A percentile compares a stretch with the other conserved stretches of the same genome.
Conservation (phyloP, 2,113 vertebrate species). For the Hystrix brachyura region DNA sequence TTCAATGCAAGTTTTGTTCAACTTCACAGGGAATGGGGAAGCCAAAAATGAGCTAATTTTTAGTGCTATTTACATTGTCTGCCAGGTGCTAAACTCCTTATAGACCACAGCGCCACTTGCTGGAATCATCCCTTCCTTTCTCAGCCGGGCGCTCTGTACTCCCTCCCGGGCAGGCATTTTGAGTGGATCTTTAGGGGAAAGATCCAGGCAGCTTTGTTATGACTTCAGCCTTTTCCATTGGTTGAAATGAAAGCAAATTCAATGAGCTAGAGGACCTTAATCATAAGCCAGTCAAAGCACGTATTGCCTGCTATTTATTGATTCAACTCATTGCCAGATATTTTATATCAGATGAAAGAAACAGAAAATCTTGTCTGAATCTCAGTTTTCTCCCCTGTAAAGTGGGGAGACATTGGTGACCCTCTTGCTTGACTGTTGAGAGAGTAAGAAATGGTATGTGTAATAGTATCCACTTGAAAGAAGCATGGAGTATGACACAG, state of each 20-base stretch:
- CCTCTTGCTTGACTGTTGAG: neutral
- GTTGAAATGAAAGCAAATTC: slow-evolving; percentile 6
- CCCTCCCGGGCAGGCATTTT: slow-evolving; percentile 66
- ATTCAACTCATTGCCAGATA: neutral
- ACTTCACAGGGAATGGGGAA: slow-evolving; percentile 54
- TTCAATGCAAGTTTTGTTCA: slow-evolving; percentile 65
- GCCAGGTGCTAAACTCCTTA: slow-evolving; percentile 79
- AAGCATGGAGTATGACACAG: neutral
- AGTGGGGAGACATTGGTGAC: neutral
- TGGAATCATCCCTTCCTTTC: slow-evolving; percentile 72
- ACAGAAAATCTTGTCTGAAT: neutral
- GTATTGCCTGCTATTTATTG: neutral
- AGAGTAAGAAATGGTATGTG: neutral
- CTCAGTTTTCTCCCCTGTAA: neutral
- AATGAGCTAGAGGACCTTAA: neutral
- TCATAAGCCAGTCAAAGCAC: neutral
- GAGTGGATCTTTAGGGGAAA: slow-evolving; percentile 63
- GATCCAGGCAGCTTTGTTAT: slow-evolving; percentile 56
- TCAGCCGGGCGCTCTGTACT: slow-evolving; percentile 64
- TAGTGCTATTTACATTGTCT: slow-evolving; percentile 73
- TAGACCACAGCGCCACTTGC: slow-evolving; percentile 74
- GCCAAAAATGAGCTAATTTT: slow-evolving; percentile 80
- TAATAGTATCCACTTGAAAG: neutral
- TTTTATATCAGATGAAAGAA: slow-evolving; percentile 38
- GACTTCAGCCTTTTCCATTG: slow-evolving; percentile 34